A percentile compares a stretch with the other conserved stretches of the same genome.
These are phyloP conservation scores for Pagetopsis macropterus DNA, from an alignment of 2,797 vertebrate species.

Conservation along the genomic window DNA sequence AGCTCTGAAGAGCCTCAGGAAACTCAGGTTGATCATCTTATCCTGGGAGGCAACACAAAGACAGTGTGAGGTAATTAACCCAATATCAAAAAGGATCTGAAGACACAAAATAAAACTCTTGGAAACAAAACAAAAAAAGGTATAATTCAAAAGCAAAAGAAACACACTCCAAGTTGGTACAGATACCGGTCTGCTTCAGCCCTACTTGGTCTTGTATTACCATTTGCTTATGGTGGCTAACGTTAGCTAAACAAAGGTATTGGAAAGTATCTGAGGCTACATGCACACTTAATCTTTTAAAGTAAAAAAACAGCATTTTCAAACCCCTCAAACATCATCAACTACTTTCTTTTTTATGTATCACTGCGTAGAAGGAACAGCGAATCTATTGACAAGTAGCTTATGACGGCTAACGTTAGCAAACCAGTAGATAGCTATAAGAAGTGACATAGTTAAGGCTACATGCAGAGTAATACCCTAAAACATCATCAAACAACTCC, in stretches of 20 bases:
- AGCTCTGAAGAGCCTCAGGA: conserved; percentile 93
- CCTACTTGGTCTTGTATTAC: not conserved
- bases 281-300: too few relatives aligned
- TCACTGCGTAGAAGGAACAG: too few relatives aligned
- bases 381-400: not conserved
- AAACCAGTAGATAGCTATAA: too few relatives aligned
- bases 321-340: too few relatives aligned
- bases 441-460: too few relatives aligned
- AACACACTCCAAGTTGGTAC: not conserved
- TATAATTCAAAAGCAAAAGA: not conserved
- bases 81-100: not conserved
- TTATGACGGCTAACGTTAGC: not conserved
- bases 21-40: conserved; percentile 97
- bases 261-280: too few relatives aligned
- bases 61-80: not conserved
- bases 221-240: not conserved
- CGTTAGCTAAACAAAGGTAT: too few relatives aligned
- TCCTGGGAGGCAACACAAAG: conserved; percentile 78
- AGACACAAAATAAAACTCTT: not conserved
- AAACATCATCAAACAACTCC: too few relatives aligned
- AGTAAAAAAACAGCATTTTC: too few relatives aligned
- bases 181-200: not conserved
- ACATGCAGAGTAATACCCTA: too few relatives aligned
- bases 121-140: not conserved
- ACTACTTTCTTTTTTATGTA: too few relatives aligned